Base-by-base conservation (phyloP, 2,888 invertebrate genomes). In the Epinotia bilunana region DNA sequence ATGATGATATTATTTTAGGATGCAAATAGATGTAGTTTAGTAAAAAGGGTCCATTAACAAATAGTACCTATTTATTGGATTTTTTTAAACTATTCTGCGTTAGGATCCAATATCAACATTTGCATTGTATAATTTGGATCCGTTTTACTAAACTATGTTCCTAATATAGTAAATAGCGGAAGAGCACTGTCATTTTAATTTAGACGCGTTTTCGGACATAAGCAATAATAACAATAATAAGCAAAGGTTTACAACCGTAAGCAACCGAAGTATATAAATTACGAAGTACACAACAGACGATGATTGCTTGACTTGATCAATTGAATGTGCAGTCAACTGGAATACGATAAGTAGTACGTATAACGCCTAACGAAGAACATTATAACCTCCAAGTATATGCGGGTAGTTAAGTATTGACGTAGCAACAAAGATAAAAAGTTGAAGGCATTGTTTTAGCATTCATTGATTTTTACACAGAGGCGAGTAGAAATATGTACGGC, bases 211-310 rank as follows among this genome's bases (percentile, higher is more conserved):
- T 9, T 64, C 9, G 16, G n/a, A 53, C n/a, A 68, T 82, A 75
- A 77, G 81, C 84, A 49, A 58, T 70, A 60, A 70, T 71, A 71
- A 71, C 63, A 70, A 70, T 39, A 63, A 39, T 62, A 46, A n/a
- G 69, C 81, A 84, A 81, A 88, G 91, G 92, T 92, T 91, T 83
- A 88, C 87, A 92, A 92, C 92, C 92, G 83, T 87, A 81, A 84
- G 83, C 80, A 84, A 87, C 86, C 80, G 86, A 86, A 83, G 84
- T 83, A 82, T 83, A 84, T 76, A 78, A 79, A 76, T 71, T 77
- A 55, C 63, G 73, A 77, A 61, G 61, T 60, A 55, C 58, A 67
- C 53, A 78, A 79, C 71, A 78, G 77, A 77, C 77, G 78, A 77
- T 64, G 74, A 60, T 73, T 18, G n/a, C 69, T 69, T 73, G 69